phyloP scores from a whole-genome alignment of 2,888 invertebrate genomes.

The Leptopilina syphax region DNA sequence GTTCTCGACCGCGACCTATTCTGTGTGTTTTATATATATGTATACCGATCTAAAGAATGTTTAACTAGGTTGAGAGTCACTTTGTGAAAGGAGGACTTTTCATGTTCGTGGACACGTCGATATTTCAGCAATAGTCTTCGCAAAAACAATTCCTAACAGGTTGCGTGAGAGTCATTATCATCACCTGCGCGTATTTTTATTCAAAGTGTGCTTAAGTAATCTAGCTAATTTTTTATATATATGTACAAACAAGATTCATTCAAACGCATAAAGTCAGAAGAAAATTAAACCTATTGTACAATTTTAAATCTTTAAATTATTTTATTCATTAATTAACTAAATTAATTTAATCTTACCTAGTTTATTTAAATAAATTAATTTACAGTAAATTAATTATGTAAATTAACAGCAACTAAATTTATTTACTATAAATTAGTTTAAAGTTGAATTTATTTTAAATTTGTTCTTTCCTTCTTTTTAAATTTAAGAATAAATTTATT shows the following conservation, averaged over 20 bases:
- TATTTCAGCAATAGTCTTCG: slow-evolving; percentile 32
- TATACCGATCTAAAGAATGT: slow-evolving; percentile 19
- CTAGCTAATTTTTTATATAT: not conserved
- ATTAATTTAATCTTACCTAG: no score
- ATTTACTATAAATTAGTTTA: no score
- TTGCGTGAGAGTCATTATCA: slow-evolving; percentile 26
- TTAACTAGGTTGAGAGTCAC: slow-evolving; percentile 52
- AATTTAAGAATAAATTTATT: no score
- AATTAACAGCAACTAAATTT: no score
- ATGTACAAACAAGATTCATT: no score
- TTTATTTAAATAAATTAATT: no score
- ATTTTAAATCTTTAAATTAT: no score
- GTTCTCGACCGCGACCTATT: slow-evolving; percentile 50
- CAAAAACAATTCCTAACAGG: slow-evolving; percentile 15
- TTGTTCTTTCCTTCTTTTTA: no score
- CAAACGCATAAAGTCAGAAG: not conserved
- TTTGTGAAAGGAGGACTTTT: slow-evolving; percentile 64
- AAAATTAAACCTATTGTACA: no score
- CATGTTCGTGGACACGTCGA: slow-evolving; percentile 28
- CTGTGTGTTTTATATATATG: not conserved
- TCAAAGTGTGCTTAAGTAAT: not conserved
- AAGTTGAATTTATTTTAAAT: no score
- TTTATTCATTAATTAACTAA: no score
- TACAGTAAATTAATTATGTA: no score
- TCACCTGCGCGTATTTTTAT: not conserved